Conservation (phyloP, 1,140 invertebrate species). For the Bicyclus anynana region DNA sequence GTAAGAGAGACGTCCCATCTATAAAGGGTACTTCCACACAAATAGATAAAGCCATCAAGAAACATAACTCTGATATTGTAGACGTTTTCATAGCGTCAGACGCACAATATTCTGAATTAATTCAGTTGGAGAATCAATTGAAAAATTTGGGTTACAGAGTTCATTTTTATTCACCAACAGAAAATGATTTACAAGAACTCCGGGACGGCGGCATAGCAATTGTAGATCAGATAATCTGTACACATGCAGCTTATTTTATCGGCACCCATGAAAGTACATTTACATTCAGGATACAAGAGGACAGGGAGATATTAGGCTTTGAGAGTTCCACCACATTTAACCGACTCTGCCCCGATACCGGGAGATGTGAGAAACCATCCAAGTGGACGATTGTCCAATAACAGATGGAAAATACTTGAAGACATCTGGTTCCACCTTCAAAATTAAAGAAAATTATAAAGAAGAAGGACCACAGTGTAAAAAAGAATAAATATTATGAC, state of each 20-base stretch:
- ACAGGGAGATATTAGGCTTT: conserved; percentile 96
- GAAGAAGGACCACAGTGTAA: too few species aligned
- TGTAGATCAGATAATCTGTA: conserved; percentile 97
- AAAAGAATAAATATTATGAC: too few species aligned
- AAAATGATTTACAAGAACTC: conserved; percentile 77
- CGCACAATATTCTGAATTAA: conserved; percentile 79
- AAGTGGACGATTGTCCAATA: conserved; percentile 13
- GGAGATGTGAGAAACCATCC: conserved; percentile 58
- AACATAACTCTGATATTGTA: conserved; percentile 76
- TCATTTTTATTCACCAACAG: conserved; percentile 50
- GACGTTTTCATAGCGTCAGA: conserved; percentile 92
- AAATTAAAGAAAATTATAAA: too few species aligned
- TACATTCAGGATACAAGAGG: conserved; percentile 97
- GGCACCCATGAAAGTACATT: conserved; percentile 97
- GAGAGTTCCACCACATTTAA: conserved; percentile 91
- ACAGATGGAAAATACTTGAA: too few species aligned
- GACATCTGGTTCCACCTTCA: too few species aligned
- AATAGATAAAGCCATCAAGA: conserved; percentile 79
- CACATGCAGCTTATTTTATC: conserved; percentile 91
- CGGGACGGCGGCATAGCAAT: conserved; percentile 95
- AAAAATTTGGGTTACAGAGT: conserved; percentile 40
- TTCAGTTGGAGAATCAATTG: conserved; percentile 56
- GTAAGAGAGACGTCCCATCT: conserved; percentile 83
- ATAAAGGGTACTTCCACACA: conserved; percentile 85
- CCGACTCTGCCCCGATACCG: conserved; percentile 83